phyloP scores from a whole-genome alignment of 2,888 invertebrate species.

The Mythimna pallens region DNA sequence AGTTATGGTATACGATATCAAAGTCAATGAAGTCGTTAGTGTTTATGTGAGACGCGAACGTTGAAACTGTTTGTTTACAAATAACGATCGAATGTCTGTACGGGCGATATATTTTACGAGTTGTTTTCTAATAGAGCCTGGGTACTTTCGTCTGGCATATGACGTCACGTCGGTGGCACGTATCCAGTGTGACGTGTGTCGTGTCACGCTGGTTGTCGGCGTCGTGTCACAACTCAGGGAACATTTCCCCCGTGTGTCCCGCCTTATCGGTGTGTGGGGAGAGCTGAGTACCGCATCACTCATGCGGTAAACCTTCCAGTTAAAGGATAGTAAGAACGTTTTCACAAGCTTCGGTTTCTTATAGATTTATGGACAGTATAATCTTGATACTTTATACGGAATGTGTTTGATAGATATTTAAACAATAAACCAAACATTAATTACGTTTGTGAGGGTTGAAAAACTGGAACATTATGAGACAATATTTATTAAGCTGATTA shows the following conservation, averaged over 20 bases:
- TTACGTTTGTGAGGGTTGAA: neutral
- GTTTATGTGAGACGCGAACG: conserved; percentile 29
- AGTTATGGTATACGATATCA: conserved; percentile 45
- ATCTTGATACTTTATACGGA: neutral
- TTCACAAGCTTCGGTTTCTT: conserved; percentile 23
- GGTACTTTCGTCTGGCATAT: conserved; percentile 20
- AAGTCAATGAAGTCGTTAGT: conserved; percentile 30
- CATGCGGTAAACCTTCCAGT: conserved; percentile 25
- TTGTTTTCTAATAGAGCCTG: conserved; percentile 43
- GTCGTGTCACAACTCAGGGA: conserved; percentile 28
- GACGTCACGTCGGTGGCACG: conserved; percentile 37
- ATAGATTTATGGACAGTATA: conserved; percentile 10
- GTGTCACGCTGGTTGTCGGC: conserved; percentile 22
- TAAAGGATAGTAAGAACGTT: conserved; percentile 17
- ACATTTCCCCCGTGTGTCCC: conserved; percentile 47
- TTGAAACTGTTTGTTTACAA: conserved; percentile 50
- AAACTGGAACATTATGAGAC: neutral
- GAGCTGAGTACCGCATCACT: conserved; percentile 26
- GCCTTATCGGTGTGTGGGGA: conserved; percentile 40
- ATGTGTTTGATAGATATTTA: neutral
- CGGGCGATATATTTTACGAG: conserved; percentile 44
- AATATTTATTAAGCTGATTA: neutral
- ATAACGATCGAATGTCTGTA: conserved; percentile 37
- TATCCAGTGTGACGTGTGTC: conserved; percentile 18
- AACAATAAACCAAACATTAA: neutral